These are phyloP conservation scores for Lycopodina hypogea DNA, from an alignment of 37 sponge, comb jelly and placozoan genomes.

Conservation along the genomic window DNA sequence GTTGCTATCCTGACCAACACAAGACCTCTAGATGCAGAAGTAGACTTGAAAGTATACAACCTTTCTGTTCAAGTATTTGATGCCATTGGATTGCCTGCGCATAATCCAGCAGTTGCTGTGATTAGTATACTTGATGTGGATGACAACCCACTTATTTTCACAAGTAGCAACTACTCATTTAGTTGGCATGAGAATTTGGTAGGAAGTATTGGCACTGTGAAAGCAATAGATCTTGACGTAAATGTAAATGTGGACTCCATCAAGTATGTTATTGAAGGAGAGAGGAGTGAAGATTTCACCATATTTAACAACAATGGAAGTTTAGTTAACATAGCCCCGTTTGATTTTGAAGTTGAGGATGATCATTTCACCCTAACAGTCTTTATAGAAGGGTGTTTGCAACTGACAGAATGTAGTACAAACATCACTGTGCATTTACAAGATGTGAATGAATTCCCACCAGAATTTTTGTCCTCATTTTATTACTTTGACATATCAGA, in stretches of 20 bases:
- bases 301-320: constrained; percentile 29
- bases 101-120: constrained; percentile 15
- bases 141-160: constrained; percentile 34
- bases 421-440: constrained; percentile 8
- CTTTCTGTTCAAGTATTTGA: constrained; percentile 34
- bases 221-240: constrained; percentile 39
- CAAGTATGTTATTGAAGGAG: constrained; percentile 13
- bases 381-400: constrained; percentile 12
- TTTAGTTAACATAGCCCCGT: constrained; percentile 12
- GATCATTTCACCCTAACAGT: constrained; percentile 19
- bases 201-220: constrained; percentile 15
- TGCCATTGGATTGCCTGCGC: constrained; percentile 7
- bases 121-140: constrained; percentile 35
- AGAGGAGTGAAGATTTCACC: constrained; percentile 8
- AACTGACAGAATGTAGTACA: constrained; percentile 17
- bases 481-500: constrained; percentile 15
- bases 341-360: constrained; percentile 55
- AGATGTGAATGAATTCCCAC: constrained; percentile 54
- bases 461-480: constrained; percentile 7
- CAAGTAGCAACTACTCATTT: neutral
- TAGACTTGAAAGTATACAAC: constrained; percentile 26
- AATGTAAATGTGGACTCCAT: constrained; percentile 6
- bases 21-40: constrained; percentile 58
- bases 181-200: constrained; percentile 36
- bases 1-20: constrained; percentile 36